These are phyloP conservation scores for Coryphaenoides rupestris DNA, from an alignment of 2,113 vertebrate species.

Conservation along the genomic window DNA sequence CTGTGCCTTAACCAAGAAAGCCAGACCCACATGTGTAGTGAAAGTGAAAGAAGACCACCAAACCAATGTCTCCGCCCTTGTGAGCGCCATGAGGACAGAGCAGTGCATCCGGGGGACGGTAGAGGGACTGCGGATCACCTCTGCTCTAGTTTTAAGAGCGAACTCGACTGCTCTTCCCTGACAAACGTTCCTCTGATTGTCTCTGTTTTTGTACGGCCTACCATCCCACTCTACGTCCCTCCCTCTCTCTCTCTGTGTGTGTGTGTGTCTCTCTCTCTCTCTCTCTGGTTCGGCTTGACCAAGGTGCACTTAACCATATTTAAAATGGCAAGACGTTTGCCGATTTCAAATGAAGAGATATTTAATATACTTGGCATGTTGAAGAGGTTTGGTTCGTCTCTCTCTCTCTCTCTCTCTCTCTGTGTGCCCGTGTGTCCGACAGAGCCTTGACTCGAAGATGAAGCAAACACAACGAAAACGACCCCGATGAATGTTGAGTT, in stretches of 20 bases:
- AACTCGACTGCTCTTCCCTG: slow-evolving; percentile 31
- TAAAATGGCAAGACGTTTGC: slow-evolving; percentile 45
- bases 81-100: too few species aligned
- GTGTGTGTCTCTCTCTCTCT: slow-evolving; percentile 12
- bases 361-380: slow-evolving; percentile 24
- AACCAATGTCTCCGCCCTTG: too few species aligned
- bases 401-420: too few species aligned
- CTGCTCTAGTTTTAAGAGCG: slow-evolving; percentile 26
- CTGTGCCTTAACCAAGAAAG: slow-evolving; percentile 35
- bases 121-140: slow-evolving; percentile 9
- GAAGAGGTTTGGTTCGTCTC: slow-evolving; percentile 18
- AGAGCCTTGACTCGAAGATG: slow-evolving; percentile 12
- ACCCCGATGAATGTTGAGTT: slow-evolving; percentile 30
- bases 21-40: slow-evolving; percentile 4
- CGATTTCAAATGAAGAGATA: slow-evolving; percentile 46
- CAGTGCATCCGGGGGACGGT: neutral
- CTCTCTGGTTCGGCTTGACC: slow-evolving; percentile 42
- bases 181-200: slow-evolving; percentile 13
- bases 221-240: slow-evolving; percentile 6
- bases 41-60: slow-evolving; percentile 15
- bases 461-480: slow-evolving; percentile 24
- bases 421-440: slow-evolving; percentile 11
- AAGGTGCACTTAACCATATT: slow-evolving; percentile 65
- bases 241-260: slow-evolving; percentile 4
- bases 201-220: slow-evolving; percentile 24